These are phyloP conservation scores for Acyrthosiphon pisum DNA, from an alignment of 1,140 invertebrate genomes.

Conservation along the genomic window DNA sequence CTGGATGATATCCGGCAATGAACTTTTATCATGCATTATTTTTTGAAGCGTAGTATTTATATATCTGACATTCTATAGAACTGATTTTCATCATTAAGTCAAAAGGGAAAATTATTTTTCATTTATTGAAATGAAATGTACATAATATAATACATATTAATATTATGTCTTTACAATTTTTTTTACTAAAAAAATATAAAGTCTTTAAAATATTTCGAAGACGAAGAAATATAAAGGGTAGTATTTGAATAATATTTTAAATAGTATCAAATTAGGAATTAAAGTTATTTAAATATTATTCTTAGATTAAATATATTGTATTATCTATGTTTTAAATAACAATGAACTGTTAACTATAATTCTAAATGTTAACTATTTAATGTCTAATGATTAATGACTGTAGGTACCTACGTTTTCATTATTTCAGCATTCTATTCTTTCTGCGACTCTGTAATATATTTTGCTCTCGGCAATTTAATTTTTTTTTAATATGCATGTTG, in stretches of 20 bases:
- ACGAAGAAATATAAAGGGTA: neutral
- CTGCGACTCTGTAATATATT: neutral
- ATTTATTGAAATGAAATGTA: neutral
- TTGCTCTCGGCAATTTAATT: neutral
- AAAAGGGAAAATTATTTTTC: neutral
- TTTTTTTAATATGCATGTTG: neutral
- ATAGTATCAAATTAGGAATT: neutral
- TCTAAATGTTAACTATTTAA: neutral
- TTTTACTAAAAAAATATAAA: neutral
- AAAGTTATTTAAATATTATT: neutral
- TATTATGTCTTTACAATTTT: neutral
- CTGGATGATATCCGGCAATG: too few relatives aligned
- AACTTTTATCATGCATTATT: too few relatives aligned
- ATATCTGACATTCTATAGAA: neutral
- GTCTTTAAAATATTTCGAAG: too few relatives aligned
- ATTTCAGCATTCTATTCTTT: neutral
- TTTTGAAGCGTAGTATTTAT: neutral
- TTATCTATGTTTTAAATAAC: neutral
- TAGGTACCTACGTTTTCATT: neutral
- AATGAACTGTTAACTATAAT: neutral
- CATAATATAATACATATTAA: neutral
- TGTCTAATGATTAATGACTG: neutral
- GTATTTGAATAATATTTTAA: neutral
- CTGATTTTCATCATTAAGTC: neutral
- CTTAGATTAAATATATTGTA: neutral